Evolutionary conservation across 2,888 invertebrate genomes (phyloP).

Genomic region (Euproctis similis): DNA sequence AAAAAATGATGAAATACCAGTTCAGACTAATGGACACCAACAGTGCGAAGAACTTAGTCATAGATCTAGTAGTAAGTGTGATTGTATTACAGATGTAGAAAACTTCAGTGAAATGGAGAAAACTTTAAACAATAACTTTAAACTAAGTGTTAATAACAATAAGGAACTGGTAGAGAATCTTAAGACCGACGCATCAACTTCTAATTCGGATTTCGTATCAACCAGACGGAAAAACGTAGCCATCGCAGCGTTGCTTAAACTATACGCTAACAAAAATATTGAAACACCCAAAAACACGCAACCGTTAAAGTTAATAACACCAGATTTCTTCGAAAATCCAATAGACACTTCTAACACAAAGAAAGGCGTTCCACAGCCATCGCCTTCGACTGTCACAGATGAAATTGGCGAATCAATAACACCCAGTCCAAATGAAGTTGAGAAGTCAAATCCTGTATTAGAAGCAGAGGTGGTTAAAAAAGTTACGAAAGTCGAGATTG

Average conservation of each 20-base stretch:
- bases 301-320: constrained; percentile 34
- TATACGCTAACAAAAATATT: constrained; percentile 24
- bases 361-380: not conserved
- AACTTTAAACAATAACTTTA: constrained; percentile 1
- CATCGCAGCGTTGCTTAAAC: constrained; percentile 40
- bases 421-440: not conserved
- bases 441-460: constrained; percentile 1
- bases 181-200: constrained; percentile 31
- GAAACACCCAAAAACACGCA: constrained; percentile 4
- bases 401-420: not conserved
- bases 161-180: constrained; percentile 23
- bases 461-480: not conserved
- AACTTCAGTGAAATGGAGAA: not conserved
- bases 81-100: not conserved
- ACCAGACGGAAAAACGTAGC: constrained; percentile 45
- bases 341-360: not conserved
- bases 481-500: not conserved
- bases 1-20: not conserved
- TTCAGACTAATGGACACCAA: too few relatives aligned
- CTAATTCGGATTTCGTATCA: constrained; percentile 23
- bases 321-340: constrained; percentile 31
- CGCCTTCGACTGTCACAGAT: not conserved
- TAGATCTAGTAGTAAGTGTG: too few relatives aligned
- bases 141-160: constrained; percentile 8
- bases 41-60: too few relatives aligned